Evolutionary conservation across 2,113 vertebrate genomes (phyloP).

Genomic region (Campylomormyrus numenius): DNA sequence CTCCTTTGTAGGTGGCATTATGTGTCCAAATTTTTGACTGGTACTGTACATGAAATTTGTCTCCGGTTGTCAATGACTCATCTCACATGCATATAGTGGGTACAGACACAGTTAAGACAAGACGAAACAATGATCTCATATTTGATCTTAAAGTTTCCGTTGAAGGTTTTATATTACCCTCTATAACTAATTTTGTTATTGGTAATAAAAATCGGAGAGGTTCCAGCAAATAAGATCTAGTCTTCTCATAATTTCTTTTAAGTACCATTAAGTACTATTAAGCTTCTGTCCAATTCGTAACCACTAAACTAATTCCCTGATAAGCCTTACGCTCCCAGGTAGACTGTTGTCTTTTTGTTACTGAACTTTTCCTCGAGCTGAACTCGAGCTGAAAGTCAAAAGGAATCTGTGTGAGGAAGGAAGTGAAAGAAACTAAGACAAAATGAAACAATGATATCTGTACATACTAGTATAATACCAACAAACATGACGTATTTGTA

Average conservation of each 20-base stretch:
- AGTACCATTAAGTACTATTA: conserved; percentile 37
- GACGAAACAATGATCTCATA: not conserved
- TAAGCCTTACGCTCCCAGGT: not conserved
- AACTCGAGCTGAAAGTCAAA: not conserved
- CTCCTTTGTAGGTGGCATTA: not conserved
- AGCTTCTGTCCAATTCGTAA: conserved; percentile 41
- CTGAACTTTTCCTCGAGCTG: not conserved
- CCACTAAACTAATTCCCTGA: not conserved
- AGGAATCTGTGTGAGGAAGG: not conserved
- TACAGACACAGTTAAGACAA: not conserved
- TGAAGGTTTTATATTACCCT: not conserved
- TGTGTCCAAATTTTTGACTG: not conserved
- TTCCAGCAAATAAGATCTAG: not conserved
- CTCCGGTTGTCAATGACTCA: not conserved
- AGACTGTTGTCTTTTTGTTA: not conserved
- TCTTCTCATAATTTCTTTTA: not conserved
- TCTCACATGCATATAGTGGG: not conserved
- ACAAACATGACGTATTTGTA: not conserved
- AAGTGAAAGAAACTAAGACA: not conserved
- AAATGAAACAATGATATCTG: not conserved
- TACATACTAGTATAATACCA: not conserved
- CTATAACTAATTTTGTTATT: not conserved
- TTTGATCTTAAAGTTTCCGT: not conserved
- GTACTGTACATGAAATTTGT: not conserved
- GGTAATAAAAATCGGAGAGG: not conserved